Conservation (phyloP, 2,113 vertebrate genomes). For the Dicrurus megarhynchus region DNA sequence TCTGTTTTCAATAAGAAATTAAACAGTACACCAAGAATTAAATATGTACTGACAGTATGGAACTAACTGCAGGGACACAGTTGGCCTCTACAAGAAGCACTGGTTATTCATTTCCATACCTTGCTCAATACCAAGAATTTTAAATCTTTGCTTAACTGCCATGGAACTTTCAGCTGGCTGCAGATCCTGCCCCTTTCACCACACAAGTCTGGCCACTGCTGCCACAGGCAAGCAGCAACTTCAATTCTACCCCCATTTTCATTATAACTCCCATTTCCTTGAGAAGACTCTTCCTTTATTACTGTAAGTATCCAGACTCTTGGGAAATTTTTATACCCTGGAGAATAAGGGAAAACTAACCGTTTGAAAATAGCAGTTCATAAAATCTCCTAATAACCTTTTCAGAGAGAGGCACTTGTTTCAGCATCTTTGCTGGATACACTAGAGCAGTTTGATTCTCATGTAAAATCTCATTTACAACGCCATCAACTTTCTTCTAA, state of each 20-base stretch:
- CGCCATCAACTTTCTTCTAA: slow-evolving; percentile 35
- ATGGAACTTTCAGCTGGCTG: slow-evolving; percentile 17
- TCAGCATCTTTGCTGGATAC: slow-evolving; percentile 19
- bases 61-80: background rate
- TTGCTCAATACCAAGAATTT: slow-evolving; percentile 3
- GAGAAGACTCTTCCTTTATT: background rate
- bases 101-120: slow-evolving; percentile 39
- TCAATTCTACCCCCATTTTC: background rate
- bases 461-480: slow-evolving; percentile 46
- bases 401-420: background rate
- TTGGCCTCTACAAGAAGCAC: background rate
- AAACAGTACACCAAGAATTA: background rate
- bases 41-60: background rate
- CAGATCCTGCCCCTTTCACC: background rate
- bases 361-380: slow-evolving; percentile 26
- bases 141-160: background rate
- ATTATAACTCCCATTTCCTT: background rate
- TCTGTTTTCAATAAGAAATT: slow-evolving; percentile 39
- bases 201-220: background rate
- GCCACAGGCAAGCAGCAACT: background rate
- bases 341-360: background rate
- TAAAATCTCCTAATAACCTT: slow-evolving; percentile 49
- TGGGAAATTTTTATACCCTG: background rate
- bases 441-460: slow-evolving; percentile 50
- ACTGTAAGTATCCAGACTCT: background rate